A percentile compares a stretch with the other conserved stretches of the same genome.
phyloP scores from a whole-genome alignment of 1,140 invertebrate species.

The Drosophila tropicalis region DNA sequence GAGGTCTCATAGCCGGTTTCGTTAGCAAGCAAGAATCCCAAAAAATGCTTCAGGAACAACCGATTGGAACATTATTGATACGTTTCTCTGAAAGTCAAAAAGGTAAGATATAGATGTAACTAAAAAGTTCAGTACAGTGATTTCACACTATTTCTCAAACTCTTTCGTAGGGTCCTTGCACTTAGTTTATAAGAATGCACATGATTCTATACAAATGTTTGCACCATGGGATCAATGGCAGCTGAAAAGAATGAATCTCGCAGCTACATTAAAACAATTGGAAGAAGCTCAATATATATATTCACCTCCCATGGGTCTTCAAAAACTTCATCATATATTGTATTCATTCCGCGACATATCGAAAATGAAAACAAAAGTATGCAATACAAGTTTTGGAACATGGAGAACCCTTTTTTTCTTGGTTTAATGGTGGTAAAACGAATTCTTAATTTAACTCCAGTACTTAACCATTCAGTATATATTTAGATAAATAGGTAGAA shows the following conservation, averaged over 20 bases:
- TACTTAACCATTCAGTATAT: too few species aligned
- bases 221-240: constrained; percentile 1
- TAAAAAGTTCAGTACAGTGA: not conserved
- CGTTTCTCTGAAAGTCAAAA: constrained; percentile 3
- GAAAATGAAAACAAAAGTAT: not conserved
- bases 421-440: too few species aligned
- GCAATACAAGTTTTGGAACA: not conserved
- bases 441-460: too few species aligned
- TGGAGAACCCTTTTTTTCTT: too few species aligned
- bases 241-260: not conserved
- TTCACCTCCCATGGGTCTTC: not conserved
- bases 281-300: not conserved
- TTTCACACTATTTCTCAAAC: not conserved
- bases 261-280: not conserved
- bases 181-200: not conserved
- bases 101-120: not conserved
- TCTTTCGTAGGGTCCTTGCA: not conserved
- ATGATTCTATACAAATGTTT: not conserved
- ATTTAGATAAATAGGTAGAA: too few species aligned
- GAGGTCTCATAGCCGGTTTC: not conserved
- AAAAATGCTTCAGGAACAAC: not conserved
- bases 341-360: not conserved
- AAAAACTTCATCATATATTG: not conserved
- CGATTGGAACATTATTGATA: not conserved
- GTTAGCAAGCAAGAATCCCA: not conserved